Conservation (phyloP, 2,797 vertebrate genomes). For the Lacerta agilis region DNA sequence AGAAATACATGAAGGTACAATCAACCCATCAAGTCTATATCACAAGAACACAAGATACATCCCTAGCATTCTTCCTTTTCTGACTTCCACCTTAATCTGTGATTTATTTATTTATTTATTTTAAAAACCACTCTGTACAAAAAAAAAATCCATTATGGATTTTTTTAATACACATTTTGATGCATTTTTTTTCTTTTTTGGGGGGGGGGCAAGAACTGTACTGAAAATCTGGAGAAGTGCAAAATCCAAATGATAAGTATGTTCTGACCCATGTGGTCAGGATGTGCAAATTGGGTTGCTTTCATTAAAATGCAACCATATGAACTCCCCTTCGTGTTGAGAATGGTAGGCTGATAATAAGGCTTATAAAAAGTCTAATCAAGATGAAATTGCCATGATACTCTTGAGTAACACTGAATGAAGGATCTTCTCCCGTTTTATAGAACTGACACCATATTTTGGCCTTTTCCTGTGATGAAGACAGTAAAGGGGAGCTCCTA, state of each 20-base stretch:
- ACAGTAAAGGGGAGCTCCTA: background rate
- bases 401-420: rapidly evolving
- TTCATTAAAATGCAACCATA: too few relatives aligned
- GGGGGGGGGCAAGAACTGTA: too few relatives aligned
- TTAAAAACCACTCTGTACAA: too few relatives aligned
- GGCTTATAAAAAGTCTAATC: background rate
- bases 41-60: background rate
- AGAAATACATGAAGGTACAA: background rate
- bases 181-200: too few relatives aligned
- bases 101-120: too few relatives aligned
- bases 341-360: background rate
- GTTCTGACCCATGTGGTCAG: too few relatives aligned
- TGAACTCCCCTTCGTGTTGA: background rate
- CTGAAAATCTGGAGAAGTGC: too few relatives aligned
- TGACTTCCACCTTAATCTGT: too few relatives aligned
- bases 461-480: background rate
- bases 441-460: rapidly evolving
- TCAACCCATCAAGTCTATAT: background rate
- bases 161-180: too few relatives aligned
- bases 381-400: background rate
- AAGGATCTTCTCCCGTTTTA: rapidly evolving
- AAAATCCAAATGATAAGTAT: too few relatives aligned
- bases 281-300: too few relatives aligned
- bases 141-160: too few relatives aligned
- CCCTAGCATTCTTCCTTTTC: background rate